A percentile compares a stretch with the other conserved stretches of the same genome.
phyloP scores from a whole-genome alignment of 2,113 vertebrate species.

The Mus musculus region GRCm39 chr6:74683501-74684000 shows the following conservation, averaged over 20 bases:
- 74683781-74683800: not conserved
- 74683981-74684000: not conserved
- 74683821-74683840: not conserved
- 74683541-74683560: not conserved
- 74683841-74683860: not conserved
- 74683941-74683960: not conserved
- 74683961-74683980: not conserved
- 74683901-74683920: not conserved
- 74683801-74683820: not conserved
- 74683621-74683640: not conserved
- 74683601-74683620: not conserved
- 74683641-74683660: not conserved
- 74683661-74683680: not conserved
- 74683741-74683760: too few relatives aligned
- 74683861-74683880: not conserved
- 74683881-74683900: not conserved
- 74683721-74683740: not conserved
- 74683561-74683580: not conserved
- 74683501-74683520: not conserved
- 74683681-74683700: not conserved
- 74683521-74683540: not conserved
- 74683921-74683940: too few relatives aligned
- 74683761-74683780: not conserved
- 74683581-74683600: not conserved
- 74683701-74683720: rapidly evolving